Conservation (phyloP, 2,888 invertebrate genomes). For the Campopleginae sp. region DNA sequence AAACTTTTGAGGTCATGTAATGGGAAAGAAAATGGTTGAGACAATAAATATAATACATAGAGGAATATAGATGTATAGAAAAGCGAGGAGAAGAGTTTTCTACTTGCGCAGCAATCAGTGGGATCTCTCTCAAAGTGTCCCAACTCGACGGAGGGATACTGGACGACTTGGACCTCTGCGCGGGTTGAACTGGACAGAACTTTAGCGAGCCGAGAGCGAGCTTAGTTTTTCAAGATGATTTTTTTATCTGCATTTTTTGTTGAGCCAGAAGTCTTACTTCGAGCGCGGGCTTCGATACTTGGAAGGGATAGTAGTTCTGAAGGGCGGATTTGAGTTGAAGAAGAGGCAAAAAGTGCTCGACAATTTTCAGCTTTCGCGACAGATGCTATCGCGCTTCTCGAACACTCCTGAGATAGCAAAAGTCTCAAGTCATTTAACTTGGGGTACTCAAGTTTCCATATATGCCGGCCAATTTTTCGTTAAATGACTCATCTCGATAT, state of each 20-base stretch:
- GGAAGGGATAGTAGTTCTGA: constrained; percentile 22
- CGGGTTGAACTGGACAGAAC: constrained; percentile 17
- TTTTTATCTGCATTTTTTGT: constrained; percentile 20
- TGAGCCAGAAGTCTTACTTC: constrained; percentile 18
- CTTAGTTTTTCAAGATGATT: constrained; percentile 29
- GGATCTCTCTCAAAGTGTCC: constrained; percentile 8
- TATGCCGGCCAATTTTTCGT: constrained; percentile 1
- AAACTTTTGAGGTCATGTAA: neutral
- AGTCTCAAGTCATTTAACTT: constrained; percentile 31
- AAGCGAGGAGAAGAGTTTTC: constrained; percentile 31
- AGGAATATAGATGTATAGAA: neutral
- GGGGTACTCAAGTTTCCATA: constrained; percentile 20
- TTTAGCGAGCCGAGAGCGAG: constrained; percentile 30
- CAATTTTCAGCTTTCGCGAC: constrained; percentile 22
- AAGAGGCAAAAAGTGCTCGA: constrained; percentile 18
- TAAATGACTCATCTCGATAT: neutral
- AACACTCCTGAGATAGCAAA: constrained; percentile 38
- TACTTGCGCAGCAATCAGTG: constrained; percentile 36
- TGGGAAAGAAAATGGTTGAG: neutral
- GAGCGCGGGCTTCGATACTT: constrained; percentile 19
- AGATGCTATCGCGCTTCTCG: constrained; percentile 30
- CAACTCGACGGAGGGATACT: constrained; percentile 3
- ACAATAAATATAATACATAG: neutral
- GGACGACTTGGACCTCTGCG: constrained; percentile 6
- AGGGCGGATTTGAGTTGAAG: constrained; percentile 14